Conservation (phyloP, 2,113 vertebrate genomes). For the Hymenochirus boettgeri region DNA sequence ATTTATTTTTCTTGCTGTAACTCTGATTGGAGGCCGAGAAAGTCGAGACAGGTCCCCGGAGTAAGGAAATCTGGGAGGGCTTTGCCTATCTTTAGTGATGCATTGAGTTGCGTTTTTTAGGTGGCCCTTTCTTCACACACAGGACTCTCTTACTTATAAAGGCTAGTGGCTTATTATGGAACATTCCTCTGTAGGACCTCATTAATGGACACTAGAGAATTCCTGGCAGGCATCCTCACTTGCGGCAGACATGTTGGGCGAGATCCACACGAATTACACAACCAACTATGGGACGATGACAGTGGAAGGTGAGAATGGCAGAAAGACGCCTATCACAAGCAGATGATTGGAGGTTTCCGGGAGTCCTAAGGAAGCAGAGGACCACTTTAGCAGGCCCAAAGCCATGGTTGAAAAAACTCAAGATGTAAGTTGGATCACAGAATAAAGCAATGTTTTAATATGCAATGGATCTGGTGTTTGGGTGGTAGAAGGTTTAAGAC, state of each 20-base stretch:
- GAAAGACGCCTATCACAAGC: slow-evolving; percentile 89
- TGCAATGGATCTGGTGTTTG: too few species aligned
- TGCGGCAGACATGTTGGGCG: slow-evolving; percentile 84
- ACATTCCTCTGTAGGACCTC: slow-evolving; percentile 68
- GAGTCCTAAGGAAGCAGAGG: slow-evolving; percentile 87
- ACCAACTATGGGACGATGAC: slow-evolving; percentile 77
- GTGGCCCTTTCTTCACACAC: too few species aligned
- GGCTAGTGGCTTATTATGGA: too few species aligned
- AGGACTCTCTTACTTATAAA: too few species aligned
- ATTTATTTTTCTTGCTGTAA: too few species aligned
- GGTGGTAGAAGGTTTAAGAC: too few species aligned
- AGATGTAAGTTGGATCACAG: slow-evolving; percentile 88
- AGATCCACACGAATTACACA: slow-evolving; percentile 84
- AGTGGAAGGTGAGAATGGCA: slow-evolving; percentile 87
- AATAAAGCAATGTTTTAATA: too few species aligned
- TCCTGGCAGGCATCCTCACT: slow-evolving; percentile 94
- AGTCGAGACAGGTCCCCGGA: too few species aligned
- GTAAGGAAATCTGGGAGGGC: too few species aligned
- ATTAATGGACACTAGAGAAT: slow-evolving; percentile 94
- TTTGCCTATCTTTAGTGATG: too few species aligned
- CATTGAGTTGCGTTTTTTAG: too few species aligned
- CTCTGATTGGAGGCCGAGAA: too few species aligned
- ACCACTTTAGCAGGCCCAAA: slow-evolving; percentile 94
- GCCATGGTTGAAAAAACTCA: slow-evolving; percentile 90
- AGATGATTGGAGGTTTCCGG: slow-evolving; percentile 88